Evolutionary conservation across 2,113 vertebrate species (phyloP).

Genomic region (Psettodes erumei): DNA sequence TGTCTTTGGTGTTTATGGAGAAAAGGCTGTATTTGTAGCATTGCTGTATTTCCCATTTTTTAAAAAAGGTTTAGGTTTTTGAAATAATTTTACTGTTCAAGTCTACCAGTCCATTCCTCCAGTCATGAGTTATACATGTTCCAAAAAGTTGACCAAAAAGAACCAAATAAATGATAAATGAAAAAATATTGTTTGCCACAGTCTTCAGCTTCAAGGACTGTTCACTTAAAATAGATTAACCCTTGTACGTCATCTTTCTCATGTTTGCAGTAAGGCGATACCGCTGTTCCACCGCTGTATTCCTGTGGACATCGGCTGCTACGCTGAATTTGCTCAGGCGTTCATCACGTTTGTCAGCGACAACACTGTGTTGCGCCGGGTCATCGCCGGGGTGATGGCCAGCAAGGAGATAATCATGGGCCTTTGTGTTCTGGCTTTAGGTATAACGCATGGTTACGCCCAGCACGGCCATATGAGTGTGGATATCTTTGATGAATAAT

Average conservation of each 20-base stretch:
- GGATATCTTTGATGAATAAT: not conserved
- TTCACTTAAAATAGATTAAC: not conserved
- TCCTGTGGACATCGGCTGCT: slow-evolving; percentile 92
- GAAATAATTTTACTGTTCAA: not conserved
- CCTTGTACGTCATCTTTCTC: not conserved
- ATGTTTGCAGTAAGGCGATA: slow-evolving; percentile 82
- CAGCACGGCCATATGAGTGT: not conserved
- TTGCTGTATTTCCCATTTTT: not conserved
- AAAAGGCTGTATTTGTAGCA: not conserved
- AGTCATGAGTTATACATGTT: not conserved
- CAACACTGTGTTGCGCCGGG: slow-evolving; percentile 93
- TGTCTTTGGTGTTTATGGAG: not conserved
- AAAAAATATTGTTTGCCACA: not conserved
- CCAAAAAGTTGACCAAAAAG: not conserved
- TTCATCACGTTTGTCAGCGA: slow-evolving; percentile 96
- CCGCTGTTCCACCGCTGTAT: slow-evolving; percentile 95
- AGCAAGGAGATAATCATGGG: slow-evolving; percentile 99
- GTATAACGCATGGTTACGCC: slow-evolving; percentile 75
- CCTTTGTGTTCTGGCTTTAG: slow-evolving; percentile 96
- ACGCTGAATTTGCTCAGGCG: slow-evolving; percentile 92
- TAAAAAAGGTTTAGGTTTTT: not conserved
- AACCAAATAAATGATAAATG: not conserved
- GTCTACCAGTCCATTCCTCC: not conserved
- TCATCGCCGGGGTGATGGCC: slow-evolving; percentile 96
- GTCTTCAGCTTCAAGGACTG: not conserved